Base-by-base conservation (phyloP, 1,140 invertebrate genomes). In the Drosophila pectinifera region DNA sequence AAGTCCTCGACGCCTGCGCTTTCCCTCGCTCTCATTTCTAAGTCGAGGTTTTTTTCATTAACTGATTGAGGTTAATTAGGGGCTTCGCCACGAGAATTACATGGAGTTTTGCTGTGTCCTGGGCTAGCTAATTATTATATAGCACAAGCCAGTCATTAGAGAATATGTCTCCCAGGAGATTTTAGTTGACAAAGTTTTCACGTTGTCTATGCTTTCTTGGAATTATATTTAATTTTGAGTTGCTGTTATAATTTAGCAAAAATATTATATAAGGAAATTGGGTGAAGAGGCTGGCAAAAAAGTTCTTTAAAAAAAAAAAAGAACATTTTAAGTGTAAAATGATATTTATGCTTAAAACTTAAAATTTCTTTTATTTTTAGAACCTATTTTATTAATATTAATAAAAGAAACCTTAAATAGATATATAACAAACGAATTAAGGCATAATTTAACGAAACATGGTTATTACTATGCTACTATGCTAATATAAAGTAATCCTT, bases 1-100 rank as follows among this genome's bases (percentile, higher is more conserved):
- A 63, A 65, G 46, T 45, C 39, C 11, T 54, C 58, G 48, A 58
- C 41, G 59, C 59, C 68, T 80, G 72, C 79, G 74, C 59, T 22
- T 4, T 22, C n/a, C 39, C 36, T 34, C 20, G 18, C 36, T 31
- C 31, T 26, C 10, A 16, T n/a, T 65, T 63, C 28, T 31, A 14
- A 16, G 10, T 16, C 5, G 14, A 20, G 14, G 38, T 42, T 61
- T 54, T 39, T 31, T 2, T n/a, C 54, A 56, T 56, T 56, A 41
- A 42, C 4, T 24, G 34, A 11, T n/a, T 6, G 5, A 5, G 5
- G 24, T 31, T 68, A 55, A 70, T 70, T 68, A 34, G 22, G 14
- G 62, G 22, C 31, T 11, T 26, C 5, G 31, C 34, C 20, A 20
- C 24, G 7, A 46, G 49, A 46, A 46, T 26, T 65, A 41, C 13